Conservation (phyloP, 2,888 invertebrate genomes). For the Amorpha juglandis region DNA sequence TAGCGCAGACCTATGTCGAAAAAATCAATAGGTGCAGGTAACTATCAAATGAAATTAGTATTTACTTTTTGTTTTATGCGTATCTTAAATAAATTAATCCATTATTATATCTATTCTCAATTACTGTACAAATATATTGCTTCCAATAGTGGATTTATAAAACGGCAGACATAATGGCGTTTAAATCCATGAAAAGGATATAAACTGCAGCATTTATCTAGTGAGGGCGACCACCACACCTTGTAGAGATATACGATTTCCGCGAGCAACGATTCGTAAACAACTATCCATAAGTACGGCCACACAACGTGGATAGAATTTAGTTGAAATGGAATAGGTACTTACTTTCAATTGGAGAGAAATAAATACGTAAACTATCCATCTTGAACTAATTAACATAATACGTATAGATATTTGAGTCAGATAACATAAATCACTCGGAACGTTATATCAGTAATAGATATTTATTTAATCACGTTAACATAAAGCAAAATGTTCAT, state of each 20-base stretch:
- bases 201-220: conserved; percentile 58
- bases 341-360: neutral
- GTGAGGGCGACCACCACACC: conserved; percentile 46
- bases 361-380: neutral
- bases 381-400: neutral
- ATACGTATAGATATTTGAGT: neutral
- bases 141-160: conserved; percentile 39
- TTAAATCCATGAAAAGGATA: conserved; percentile 52
- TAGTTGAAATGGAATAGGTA: conserved; percentile 6
- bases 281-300: conserved; percentile 27
- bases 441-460: no score
- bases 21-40: no score
- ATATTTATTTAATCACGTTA: no score
- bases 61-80: no score
- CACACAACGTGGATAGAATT: conserved; percentile 16
- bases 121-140: no score
- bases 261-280: conserved; percentile 52
- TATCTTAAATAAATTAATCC: no score
- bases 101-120: no score
- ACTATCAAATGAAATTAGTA: no score
- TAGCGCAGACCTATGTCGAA: no score
- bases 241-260: conserved; percentile 51
- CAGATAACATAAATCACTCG: no score
- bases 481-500: no score
- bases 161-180: conserved; percentile 50